Percentiles rank a stretch among this genome's conserved stretches.
Conservation (phyloP, 92 coral and sea anemone genomes). For the Palythoa grandiflora region DNA sequence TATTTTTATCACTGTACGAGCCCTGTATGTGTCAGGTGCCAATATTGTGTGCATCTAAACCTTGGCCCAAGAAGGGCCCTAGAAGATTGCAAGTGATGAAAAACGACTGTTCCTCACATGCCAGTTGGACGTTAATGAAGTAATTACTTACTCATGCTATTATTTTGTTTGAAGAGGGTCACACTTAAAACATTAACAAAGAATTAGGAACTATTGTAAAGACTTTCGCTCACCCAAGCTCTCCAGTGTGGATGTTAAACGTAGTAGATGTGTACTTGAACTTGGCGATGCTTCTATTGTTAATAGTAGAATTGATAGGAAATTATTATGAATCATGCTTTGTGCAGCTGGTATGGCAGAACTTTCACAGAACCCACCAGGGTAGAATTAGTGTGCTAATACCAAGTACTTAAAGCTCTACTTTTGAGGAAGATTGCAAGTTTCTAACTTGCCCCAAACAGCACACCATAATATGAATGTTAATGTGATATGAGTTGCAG, state of each 20-base stretch:
- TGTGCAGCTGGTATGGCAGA: not conserved
- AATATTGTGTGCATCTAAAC: not conserved
- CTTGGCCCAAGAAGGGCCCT: no score
- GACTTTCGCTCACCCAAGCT: constrained; percentile 51
- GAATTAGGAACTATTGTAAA: constrained; percentile 33
- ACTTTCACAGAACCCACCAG: not conserved
- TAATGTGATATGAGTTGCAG: not conserved
- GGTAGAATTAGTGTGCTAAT: not conserved
- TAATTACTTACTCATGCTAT: constrained; percentile 1
- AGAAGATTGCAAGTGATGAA: not conserved
- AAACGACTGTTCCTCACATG: not conserved
- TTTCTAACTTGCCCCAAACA: not conserved
- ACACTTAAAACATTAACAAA: constrained; percentile 15
- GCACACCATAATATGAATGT: not conserved
- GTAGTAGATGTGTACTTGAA: constrained; percentile 52
- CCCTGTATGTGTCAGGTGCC: not conserved
- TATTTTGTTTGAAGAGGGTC: not conserved
- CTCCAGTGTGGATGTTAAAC: constrained; percentile 49
- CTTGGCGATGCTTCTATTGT: constrained; percentile 55
- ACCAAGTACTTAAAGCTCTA: not conserved
- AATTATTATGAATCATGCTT: constrained; percentile 29
- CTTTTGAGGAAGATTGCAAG: not conserved
- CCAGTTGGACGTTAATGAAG: not conserved
- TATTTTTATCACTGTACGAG: no score
- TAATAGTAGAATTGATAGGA: constrained; percentile 35